Conservation (phyloP, 1,140 invertebrate species). For the Belonocnema kinseyi region DNA sequence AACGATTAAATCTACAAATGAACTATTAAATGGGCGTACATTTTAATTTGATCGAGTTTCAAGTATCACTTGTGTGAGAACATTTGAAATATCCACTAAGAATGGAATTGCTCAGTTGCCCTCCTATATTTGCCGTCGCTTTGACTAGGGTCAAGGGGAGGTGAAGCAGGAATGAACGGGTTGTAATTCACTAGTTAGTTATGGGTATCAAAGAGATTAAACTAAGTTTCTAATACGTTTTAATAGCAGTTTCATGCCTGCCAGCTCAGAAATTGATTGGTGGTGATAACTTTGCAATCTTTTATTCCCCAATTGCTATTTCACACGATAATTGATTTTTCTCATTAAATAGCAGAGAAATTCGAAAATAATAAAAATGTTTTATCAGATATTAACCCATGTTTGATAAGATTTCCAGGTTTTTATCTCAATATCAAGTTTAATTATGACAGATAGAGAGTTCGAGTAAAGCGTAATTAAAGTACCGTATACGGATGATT, state of each 20-base stretch:
- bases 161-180: slow-evolving; percentile 43
- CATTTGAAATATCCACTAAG: slow-evolving; percentile 7
- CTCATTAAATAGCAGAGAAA: too few relatives aligned
- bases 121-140: slow-evolving; percentile 49
- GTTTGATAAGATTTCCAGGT: background rate
- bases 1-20: too few relatives aligned
- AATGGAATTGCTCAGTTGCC: slow-evolving; percentile 30
- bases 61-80: background rate
- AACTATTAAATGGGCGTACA: too few relatives aligned
- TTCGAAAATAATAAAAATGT: background rate
- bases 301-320: background rate
- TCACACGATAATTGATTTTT: background rate
- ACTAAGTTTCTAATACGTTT: slow-evolving; percentile 56
- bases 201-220: slow-evolving; percentile 61
- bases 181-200: slow-evolving; percentile 61
- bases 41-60: too few relatives aligned
- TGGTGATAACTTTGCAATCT: slow-evolving; percentile 22
- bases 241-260: slow-evolving; percentile 49
- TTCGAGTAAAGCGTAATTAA: slow-evolving; percentile 5
- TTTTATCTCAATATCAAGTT: background rate
- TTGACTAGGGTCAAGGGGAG: slow-evolving; percentile 47
- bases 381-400: background rate
- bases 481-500: background rate
- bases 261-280: slow-evolving; percentile 55
- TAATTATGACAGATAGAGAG: background rate